Conservation (phyloP, 30 jellyfish, hydroid and myxozoan species). For the Nemopilema nomurai region DNA sequence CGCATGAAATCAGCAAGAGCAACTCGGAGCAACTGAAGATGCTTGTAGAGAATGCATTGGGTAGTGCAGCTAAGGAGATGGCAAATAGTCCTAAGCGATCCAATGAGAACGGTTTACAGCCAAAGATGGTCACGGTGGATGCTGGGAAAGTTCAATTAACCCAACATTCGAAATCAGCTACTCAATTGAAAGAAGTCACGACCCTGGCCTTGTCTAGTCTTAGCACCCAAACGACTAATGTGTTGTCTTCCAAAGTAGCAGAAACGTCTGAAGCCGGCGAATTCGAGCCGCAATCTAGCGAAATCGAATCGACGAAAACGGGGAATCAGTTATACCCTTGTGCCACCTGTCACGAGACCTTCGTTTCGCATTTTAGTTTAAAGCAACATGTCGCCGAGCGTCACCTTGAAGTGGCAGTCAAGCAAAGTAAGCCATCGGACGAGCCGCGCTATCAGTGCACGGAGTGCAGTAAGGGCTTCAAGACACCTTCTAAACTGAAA, state of each 20-base stretch:
- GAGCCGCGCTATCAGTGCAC: constrained; percentile 31
- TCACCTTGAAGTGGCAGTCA: constrained; percentile 8
- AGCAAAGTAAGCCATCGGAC: constrained; percentile 6
- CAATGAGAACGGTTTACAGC: neutral
- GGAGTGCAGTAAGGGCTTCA: constrained; percentile 59
- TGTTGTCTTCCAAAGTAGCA: neutral
- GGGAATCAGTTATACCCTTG: constrained; percentile 12
- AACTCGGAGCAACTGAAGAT: constrained; percentile 52
- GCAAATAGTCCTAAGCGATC: neutral
- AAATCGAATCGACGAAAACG: neutral
- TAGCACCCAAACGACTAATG: constrained; percentile 1
- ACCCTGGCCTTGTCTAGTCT: neutral
- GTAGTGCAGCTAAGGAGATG: neutral
- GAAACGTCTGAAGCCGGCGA: neutral
- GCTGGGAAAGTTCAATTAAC: neutral
- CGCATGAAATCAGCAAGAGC: constrained; percentile 34
- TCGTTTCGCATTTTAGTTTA: neutral
- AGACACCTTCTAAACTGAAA: constrained; percentile 51
- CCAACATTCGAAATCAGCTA: neutral
- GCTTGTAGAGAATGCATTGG: constrained; percentile 53
- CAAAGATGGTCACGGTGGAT: neutral
- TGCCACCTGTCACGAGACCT: constrained; percentile 27
- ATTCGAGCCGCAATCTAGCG: neutral
- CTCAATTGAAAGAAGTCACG: neutral
- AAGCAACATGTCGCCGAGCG: constrained; percentile 14